phyloP scores from a whole-genome alignment of 2,797 vertebrate species.

The Myiothlypis chrysogaster region DNA sequence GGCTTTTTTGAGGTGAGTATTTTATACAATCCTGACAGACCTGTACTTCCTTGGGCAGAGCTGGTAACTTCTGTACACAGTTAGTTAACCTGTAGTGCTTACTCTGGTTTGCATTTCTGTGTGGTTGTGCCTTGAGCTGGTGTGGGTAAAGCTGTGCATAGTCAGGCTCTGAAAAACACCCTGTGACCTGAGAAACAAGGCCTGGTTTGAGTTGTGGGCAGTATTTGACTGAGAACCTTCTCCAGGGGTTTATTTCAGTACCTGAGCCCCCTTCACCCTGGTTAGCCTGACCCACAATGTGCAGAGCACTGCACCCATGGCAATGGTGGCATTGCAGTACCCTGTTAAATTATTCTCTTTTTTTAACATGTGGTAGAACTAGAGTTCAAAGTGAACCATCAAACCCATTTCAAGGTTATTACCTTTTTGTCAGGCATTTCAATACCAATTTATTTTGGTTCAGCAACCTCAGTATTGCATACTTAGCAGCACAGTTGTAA shows the following conservation, averaged over 20 bases:
- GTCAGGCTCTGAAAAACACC: background rate
- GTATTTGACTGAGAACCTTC: background rate
- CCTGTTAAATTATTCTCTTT: background rate
- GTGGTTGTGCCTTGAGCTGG: background rate
- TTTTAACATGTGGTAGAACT: background rate
- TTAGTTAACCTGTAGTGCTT: background rate
- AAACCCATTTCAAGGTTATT: background rate
- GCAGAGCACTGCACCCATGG: background rate
- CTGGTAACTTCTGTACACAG: background rate
- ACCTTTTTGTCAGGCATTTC: background rate
- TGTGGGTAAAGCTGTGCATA: background rate
- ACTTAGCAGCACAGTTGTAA: background rate
- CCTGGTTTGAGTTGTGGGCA: background rate
- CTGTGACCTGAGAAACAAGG: background rate
- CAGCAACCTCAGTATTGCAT: background rate
- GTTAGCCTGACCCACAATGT: background rate
- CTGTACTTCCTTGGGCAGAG: background rate
- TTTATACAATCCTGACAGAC: background rate
- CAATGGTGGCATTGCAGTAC: background rate
- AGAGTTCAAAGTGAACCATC: background rate
- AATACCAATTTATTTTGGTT: background rate
- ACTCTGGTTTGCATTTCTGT: background rate
- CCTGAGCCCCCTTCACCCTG: background rate
- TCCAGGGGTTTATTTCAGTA: background rate
- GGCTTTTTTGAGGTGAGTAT: background rate